A percentile compares a stretch with the other conserved stretches of the same genome.
Conservation (phyloP, 2,888 invertebrate genomes). For the Saturnia japonica region DNA sequence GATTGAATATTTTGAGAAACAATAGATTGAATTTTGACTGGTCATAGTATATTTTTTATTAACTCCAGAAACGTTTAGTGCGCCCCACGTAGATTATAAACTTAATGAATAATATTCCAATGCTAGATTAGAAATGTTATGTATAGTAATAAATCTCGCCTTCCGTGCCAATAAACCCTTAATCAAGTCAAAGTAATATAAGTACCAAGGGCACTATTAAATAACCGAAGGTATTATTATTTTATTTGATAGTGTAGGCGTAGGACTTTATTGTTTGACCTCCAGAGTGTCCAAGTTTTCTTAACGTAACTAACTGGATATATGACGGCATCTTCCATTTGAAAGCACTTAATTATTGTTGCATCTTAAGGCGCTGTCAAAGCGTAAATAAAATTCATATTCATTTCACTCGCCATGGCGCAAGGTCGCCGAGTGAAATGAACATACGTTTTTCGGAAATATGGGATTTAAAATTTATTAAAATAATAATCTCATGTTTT, state of each 20-base stretch:
- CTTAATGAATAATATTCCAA: background rate
- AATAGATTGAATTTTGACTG: too few relatives aligned
- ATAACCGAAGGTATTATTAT: slow-evolving; percentile 12
- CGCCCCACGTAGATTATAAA: too few relatives aligned
- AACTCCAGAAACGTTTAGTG: too few relatives aligned
- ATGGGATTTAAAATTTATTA: too few relatives aligned
- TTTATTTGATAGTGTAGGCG: slow-evolving; percentile 9
- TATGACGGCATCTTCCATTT: background rate
- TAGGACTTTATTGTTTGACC: background rate
- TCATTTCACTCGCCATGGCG: too few relatives aligned
- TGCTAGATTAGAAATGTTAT: slow-evolving; percentile 3
- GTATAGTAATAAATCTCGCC: slow-evolving; percentile 6
- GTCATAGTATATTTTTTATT: too few relatives aligned
- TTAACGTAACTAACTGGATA: background rate
- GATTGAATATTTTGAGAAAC: too few relatives aligned
- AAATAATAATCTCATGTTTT: too few relatives aligned
- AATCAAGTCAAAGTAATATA: slow-evolving; percentile 8
- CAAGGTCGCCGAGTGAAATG: too few relatives aligned
- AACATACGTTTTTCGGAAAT: too few relatives aligned
- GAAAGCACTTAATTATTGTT: background rate
- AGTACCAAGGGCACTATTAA: slow-evolving; percentile 6
- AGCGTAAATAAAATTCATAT: too few relatives aligned
- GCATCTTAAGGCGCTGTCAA: background rate
- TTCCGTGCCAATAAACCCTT: slow-evolving; percentile 9
- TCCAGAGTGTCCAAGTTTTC: background rate